These are phyloP conservation scores for Chrysoperla carnea DNA, from an alignment of 1,140 invertebrate species.

Conservation along the genomic window DNA sequence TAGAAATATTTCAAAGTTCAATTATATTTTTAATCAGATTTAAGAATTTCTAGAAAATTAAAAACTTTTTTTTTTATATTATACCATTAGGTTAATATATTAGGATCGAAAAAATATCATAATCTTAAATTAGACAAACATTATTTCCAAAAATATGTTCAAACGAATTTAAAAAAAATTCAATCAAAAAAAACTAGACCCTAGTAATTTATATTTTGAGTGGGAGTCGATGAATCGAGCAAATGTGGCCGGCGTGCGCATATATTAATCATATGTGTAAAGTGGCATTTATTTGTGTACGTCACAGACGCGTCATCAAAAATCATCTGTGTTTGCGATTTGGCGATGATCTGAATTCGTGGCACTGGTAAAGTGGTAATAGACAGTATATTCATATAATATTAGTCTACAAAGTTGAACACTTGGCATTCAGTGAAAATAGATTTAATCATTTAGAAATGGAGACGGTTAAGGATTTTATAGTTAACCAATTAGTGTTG, in stretches of 20 bases:
- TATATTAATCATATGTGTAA: neutral
- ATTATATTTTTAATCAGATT: no score
- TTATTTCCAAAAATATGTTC: no score
- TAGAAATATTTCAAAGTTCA: no score
- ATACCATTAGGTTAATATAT: no score
- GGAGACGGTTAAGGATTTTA: slow-evolving; percentile 33
- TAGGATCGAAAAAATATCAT: no score
- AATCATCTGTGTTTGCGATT: slow-evolving; percentile 17
- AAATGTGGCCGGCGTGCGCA: neutral
- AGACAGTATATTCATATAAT: slow-evolving; percentile 19
- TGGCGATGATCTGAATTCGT: slow-evolving; percentile 4
- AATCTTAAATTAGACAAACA: no score
- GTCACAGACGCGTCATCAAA: slow-evolving; percentile 40
- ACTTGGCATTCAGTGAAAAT: slow-evolving; percentile 24
- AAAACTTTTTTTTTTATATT: no score
- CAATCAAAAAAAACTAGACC: no score
- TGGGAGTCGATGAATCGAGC: no score
- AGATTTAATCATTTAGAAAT: slow-evolving; percentile 27
- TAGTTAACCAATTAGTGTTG: slow-evolving; percentile 32
- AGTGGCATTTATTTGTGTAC: slow-evolving; percentile 22
- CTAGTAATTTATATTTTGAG: no score
- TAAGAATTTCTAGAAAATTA: no score
- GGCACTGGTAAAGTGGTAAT: slow-evolving; percentile 6
- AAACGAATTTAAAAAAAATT: no score
- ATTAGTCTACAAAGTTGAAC: slow-evolving; percentile 22